Percentiles rank a stretch among this genome's conserved stretches.
Evolutionary conservation across 2,888 invertebrate genomes (phyloP).

Genomic region (Plusia festucae): DNA sequence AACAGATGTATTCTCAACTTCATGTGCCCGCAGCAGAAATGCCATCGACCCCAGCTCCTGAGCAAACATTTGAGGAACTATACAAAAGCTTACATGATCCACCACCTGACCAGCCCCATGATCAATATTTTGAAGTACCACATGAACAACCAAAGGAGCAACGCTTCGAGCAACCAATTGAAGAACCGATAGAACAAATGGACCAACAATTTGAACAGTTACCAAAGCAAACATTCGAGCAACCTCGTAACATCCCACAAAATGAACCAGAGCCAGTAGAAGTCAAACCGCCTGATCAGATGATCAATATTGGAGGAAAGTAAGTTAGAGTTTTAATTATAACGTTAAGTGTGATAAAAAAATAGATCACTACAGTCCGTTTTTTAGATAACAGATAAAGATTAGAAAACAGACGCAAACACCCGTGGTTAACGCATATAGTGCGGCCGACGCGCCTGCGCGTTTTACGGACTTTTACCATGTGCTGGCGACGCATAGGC

Average conservation of each 20-base stretch:
- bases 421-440: too few relatives aligned
- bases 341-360: too few relatives aligned
- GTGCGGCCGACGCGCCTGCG: too few relatives aligned
- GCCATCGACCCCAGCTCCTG: neutral
- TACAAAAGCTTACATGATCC: constrained; percentile 32
- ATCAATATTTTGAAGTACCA: neutral
- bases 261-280: neutral
- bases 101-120: constrained; percentile 10
- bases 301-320: too few relatives aligned
- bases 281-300: neutral
- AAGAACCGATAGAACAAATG: neutral
- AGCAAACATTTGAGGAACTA: constrained; percentile 46
- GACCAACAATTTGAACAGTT: neutral
- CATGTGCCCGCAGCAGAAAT: constrained; percentile 8
- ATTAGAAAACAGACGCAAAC: too few relatives aligned
- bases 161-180: neutral
- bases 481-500: too few relatives aligned
- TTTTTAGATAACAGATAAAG: too few relatives aligned
- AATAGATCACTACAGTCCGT: too few relatives aligned
- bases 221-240: neutral
- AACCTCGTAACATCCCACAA: neutral
- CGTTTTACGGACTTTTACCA: too few relatives aligned
- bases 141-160: neutral
- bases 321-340: too few relatives aligned
- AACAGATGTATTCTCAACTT: constrained; percentile 35